Evolutionary conservation across 2,113 vertebrate genomes (phyloP).

Genomic region (Eira barbara): DNA sequence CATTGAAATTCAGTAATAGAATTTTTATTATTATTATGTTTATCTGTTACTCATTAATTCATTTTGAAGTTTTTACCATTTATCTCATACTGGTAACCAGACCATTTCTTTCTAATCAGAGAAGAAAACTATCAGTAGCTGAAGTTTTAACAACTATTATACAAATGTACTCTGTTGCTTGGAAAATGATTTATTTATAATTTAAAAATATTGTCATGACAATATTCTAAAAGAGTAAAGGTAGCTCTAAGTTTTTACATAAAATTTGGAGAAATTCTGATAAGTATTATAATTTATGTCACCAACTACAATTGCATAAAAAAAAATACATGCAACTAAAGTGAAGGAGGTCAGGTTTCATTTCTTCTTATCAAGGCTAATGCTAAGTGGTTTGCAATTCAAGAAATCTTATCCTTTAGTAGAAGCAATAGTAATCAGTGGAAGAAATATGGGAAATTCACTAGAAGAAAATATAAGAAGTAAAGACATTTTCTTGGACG

Average conservation of each 20-base stretch:
- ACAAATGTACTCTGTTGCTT: not conserved
- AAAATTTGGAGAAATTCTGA: not conserved
- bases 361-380: not conserved
- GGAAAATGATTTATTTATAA: not conserved
- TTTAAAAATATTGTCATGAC: not conserved
- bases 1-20: not conserved
- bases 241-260: not conserved
- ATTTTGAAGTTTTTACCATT: not conserved
- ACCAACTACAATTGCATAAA: not conserved
- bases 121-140: not conserved
- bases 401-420: not conserved
- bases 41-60: not conserved
- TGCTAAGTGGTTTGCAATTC: not conserved
- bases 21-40: not conserved
- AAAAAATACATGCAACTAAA: not conserved
- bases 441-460: not conserved
- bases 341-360: not conserved
- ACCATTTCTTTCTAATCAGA: not conserved
- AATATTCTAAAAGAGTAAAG: not conserved
- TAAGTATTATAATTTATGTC: not conserved
- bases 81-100: not conserved
- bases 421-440: not conserved
- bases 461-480: not conserved
- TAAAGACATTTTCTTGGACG: not conserved
- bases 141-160: not conserved